Evolutionary conservation across 2,797 vertebrate genomes (phyloP).

Genomic region (Coregonus suidteri): DNA sequence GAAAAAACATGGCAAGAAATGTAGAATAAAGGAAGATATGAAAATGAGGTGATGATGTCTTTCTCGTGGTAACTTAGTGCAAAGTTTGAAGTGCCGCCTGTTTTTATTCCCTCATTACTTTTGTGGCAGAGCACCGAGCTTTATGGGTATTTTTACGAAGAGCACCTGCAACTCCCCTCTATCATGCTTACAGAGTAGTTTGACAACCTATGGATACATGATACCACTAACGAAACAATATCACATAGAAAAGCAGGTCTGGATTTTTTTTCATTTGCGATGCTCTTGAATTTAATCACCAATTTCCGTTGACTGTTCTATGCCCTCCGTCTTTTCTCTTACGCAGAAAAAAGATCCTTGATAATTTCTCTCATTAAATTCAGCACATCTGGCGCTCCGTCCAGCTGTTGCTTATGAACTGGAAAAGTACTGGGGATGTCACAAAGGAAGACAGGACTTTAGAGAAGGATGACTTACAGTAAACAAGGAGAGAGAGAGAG

Average conservation of each 20-base stretch:
- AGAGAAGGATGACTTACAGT: constrained; percentile 47
- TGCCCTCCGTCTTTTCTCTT: constrained; percentile 44
- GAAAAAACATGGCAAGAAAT: background rate
- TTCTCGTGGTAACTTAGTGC: background rate
- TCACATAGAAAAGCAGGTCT: background rate
- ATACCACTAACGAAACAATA: constrained; percentile 1
- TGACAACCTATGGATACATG: background rate
- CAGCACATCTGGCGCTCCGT: constrained; percentile 71
- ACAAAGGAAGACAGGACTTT: constrained; percentile 63
- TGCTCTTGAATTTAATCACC: constrained; percentile 30
- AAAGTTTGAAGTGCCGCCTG: too few relatives aligned
- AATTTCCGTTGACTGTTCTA: constrained; percentile 34
- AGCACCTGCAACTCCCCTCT: background rate
- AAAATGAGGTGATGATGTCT: background rate
- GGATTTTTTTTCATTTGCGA: constrained; percentile 18
- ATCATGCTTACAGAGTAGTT: background rate
- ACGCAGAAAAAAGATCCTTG: constrained; percentile 28
- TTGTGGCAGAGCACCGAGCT: background rate
- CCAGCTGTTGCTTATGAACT: constrained; percentile 68
- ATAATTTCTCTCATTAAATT: constrained; percentile 66
- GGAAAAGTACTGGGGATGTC: constrained; percentile 73
- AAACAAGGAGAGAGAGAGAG: constrained; percentile 41
- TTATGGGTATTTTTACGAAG: background rate
- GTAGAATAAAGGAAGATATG: background rate
- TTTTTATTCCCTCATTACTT: background rate